Percentiles rank a stretch among this genome's conserved stretches.
phyloP scores from a whole-genome alignment of 2,888 invertebrate genomes.

The Slavum lentiscoides region DNA sequence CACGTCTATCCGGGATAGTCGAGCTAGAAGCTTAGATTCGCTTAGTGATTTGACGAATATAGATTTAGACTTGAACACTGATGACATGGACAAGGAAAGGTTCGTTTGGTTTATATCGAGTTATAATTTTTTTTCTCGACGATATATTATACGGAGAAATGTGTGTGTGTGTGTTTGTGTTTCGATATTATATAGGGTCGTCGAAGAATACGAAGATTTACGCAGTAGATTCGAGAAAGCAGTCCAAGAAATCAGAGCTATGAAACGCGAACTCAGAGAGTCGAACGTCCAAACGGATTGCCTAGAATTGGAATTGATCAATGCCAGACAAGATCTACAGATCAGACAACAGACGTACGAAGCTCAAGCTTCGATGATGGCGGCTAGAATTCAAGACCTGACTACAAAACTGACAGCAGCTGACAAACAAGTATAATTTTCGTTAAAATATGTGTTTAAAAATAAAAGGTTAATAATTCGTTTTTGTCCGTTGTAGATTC shows the following conservation, averaged over 20 bases:
- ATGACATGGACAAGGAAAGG: conserved; percentile 71
- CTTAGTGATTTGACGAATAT: conserved; percentile 80
- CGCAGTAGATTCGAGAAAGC: conserved; percentile 79
- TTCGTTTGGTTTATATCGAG: conserved; percentile 24
- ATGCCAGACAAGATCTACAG: conserved; percentile 73
- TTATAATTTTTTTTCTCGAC: background rate
- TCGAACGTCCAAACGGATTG: conserved; percentile 80
- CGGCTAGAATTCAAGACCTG: conserved; percentile 79
- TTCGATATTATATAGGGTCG: conserved; percentile 62
- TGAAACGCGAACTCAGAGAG: conserved; percentile 79
- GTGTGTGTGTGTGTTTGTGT: background rate
- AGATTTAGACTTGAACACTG: conserved; percentile 75
- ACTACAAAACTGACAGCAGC: conserved; percentile 79
- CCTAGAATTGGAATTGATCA: conserved; percentile 77
- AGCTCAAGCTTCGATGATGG: conserved; percentile 78
- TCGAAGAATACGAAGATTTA: conserved; percentile 79
- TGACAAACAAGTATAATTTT: conserved; percentile 71
- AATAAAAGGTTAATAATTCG: background rate
- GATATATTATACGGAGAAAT: background rate
- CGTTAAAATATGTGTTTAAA: conserved; percentile 5
- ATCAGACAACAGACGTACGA: conserved; percentile 68
- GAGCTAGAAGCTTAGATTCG: conserved; percentile 71
- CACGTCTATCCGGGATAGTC: conserved; percentile 52
- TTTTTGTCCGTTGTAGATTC: conserved; percentile 58
- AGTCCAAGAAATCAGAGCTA: conserved; percentile 78